A percentile compares a stretch with the other conserved stretches of the same genome.
Conservation (phyloP, 2,113 vertebrate species). For the Rhineura floridana region DNA sequence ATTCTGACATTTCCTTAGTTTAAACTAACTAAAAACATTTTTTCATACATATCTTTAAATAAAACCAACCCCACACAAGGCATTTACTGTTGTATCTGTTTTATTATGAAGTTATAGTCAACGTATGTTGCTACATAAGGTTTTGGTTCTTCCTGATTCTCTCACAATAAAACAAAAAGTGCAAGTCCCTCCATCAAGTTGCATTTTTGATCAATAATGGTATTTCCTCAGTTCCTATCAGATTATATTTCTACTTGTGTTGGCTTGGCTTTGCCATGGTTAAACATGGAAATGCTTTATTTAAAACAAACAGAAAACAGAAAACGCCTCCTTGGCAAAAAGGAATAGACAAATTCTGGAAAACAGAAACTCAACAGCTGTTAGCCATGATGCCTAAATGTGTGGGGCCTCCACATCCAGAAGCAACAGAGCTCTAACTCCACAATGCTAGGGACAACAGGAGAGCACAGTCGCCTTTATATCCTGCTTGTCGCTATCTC, state of each 20-base stretch:
- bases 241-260: neutral
- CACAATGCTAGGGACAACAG: neutral
- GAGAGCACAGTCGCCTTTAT: neutral
- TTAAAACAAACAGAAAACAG: no score
- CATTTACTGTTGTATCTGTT: neutral
- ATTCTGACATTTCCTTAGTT: neutral
- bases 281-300: neutral
- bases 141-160: neutral
- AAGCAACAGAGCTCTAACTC: neutral
- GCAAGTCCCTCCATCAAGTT: neutral
- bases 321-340: no score
- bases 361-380: neutral
- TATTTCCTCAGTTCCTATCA: neutral
- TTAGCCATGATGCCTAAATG: neutral
- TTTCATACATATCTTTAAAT: neutral
- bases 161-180: neutral
- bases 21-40: conserved; percentile 6
- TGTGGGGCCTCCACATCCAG: neutral
- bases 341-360: neutral
- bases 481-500: no score
- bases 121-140: neutral
- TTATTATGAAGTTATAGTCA: conserved; percentile 2
- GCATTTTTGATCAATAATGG: neutral
- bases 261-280: neutral
- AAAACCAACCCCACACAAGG: neutral